Conservation (phyloP, 2,797 vertebrate genomes). For the Allobates femoralis region DNA sequence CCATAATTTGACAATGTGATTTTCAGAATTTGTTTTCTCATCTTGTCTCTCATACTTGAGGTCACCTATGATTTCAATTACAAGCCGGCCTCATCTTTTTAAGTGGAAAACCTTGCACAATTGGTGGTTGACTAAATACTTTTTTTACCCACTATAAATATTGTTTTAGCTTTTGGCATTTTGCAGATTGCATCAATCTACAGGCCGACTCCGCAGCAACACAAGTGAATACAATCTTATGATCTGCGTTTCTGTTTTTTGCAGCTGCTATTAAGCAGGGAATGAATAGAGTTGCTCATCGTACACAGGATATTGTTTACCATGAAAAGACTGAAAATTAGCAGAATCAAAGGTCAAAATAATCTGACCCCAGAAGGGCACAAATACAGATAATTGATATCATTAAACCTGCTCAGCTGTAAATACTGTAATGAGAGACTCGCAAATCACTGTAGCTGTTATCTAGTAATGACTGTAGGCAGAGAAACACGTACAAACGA, state of each 20-base stretch:
- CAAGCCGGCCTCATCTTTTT: no score
- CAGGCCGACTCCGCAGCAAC: background rate
- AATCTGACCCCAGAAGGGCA: constrained; percentile 27
- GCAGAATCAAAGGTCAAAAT: constrained; percentile 4
- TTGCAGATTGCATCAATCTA: background rate
- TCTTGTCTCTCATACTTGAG: no score
- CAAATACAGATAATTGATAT: constrained; percentile 24
- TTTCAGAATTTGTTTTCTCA: no score
- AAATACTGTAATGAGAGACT: background rate
- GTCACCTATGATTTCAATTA: no score
- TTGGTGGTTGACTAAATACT: no score
- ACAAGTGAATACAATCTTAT: background rate
- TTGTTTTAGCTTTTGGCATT: background rate
- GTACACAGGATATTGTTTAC: constrained; percentile 19
- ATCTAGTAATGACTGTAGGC: background rate
- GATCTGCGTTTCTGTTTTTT: background rate
- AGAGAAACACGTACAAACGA: background rate
- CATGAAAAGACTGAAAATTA: constrained; percentile 27
- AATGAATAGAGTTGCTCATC: background rate
- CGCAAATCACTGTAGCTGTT: background rate
- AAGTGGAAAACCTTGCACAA: no score
- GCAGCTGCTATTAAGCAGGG: constrained; percentile 18
- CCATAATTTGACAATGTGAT: no score
- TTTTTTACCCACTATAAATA: no score
- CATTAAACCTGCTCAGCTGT: background rate